Conservation (phyloP, 2,888 invertebrate genomes). For the Rhagonycha fulva region DNA sequence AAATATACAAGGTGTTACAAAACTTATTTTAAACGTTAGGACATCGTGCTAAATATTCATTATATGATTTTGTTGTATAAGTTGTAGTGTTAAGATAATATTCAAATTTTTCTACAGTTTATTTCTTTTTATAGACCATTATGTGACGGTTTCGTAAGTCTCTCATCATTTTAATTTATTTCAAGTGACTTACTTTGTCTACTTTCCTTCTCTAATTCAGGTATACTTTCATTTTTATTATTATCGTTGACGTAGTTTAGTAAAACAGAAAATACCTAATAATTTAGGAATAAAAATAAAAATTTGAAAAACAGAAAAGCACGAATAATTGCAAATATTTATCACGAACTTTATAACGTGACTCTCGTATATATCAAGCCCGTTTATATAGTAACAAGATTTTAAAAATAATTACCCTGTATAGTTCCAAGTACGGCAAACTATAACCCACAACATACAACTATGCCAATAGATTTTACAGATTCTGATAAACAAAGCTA, state of each 20-base stretch:
- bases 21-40: not conserved
- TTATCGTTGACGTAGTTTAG: not conserved
- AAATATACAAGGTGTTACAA: not conserved
- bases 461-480: no score
- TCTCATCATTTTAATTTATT: not conserved
- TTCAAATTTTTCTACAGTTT: not conserved
- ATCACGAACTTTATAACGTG: not conserved
- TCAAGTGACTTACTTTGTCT: not conserved
- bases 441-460: no score
- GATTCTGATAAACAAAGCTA: no score
- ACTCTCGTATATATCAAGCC: not conserved
- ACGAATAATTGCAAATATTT: not conserved
- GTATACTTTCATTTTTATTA: not conserved
- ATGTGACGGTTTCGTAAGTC: not conserved
- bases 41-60: not conserved
- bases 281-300: no score
- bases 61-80: not conserved
- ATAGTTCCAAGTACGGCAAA: no score
- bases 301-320: not conserved
- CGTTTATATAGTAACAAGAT: no score
- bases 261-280: no score
- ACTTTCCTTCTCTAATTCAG: not conserved
- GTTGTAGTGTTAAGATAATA: not conserved
- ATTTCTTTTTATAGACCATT: not conserved
- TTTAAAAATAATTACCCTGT: no score